Evolutionary conservation across 1,140 invertebrate genomes (phyloP), one percentile per base, ranked within the genome.

Genomic region (Sinella curviseta): DNA sequence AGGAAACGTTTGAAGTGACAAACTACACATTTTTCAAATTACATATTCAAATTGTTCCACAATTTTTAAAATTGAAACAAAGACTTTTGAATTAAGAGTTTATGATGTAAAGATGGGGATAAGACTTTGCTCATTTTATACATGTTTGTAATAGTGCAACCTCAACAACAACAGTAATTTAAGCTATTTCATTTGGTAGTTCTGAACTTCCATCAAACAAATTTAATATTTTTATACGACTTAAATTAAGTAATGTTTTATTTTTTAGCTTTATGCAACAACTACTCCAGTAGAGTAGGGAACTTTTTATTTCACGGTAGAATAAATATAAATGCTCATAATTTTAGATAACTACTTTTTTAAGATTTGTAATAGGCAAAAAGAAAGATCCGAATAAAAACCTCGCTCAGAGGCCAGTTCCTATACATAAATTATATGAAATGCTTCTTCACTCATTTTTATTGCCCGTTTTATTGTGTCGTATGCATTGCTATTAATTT

Each of bases 191-290:
- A 48, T 48, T 8, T 48, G 17, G n/a, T n/a, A 24, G 12, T 8
- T 60, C 4, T 60, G 24, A 24, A 17, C 24, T 60, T n/a, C 12
- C 12, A 60, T 60, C n/a, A 17, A 48, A 60, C 55, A 60, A 60
- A 60, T 60, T 24, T 26, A 24, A 60, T 60, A 60, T 60, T 60
- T 60, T 60, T 60, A 60, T 60, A 60, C 55, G n/a, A 8, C n/a
- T 60, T 60, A n/a, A 60, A 17, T 60, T 60, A 60, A 60, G 24
- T 17, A 17, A 24, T 4, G 55, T 60, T 60, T 60, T 60, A 60
- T 60, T 60, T 48, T 60, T 60, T n/a, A 60, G 55, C 55, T 60
- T 60, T 60, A 60, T 60, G 4, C 55, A 14, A 60, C n/a, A n/a
- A n/a, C n/a, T n/a, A n/a, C n/a, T n/a, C n/a, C n/a, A n/a, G n/a